Percentiles rank a stretch among this genome's conserved stretches.
Evolutionary conservation across 2,888 invertebrate genomes (phyloP).

Genomic region (Epinotia demarniana): DNA sequence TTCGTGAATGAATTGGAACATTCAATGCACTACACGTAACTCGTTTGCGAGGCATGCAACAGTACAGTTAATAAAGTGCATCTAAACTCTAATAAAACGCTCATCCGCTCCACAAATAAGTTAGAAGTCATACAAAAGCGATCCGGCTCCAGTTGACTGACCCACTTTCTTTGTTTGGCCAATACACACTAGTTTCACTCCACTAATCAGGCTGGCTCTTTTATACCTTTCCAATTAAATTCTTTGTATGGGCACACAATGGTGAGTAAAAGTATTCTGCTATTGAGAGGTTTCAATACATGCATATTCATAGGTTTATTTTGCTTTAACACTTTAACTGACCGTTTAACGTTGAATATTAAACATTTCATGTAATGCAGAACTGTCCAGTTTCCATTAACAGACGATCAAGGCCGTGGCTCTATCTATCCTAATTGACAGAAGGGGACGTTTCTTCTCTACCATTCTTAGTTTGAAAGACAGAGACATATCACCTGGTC

Average conservation of each 20-base stretch:
- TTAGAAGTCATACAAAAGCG: constrained; percentile 42
- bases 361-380: background rate
- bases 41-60: constrained; percentile 21
- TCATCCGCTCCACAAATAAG: constrained; percentile 39
- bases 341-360: background rate
- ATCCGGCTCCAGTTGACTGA: constrained; percentile 41
- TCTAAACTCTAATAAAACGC: constrained; percentile 36
- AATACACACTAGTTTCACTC: constrained; percentile 43
- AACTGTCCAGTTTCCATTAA: background rate
- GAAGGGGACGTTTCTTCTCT: background rate
- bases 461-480: too few species aligned
- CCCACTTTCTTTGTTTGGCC: constrained; percentile 43
- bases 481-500: too few species aligned
- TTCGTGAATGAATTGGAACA: background rate
- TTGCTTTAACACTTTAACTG: background rate
- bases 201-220: constrained; percentile 43
- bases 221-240: constrained; percentile 41
- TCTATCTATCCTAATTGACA: background rate
- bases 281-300: constrained; percentile 9
- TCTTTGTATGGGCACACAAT: constrained; percentile 28
- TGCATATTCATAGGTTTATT: background rate
- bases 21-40: constrained; percentile 9
- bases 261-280: constrained; percentile 21
- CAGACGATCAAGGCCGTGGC: background rate
- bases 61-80: constrained; percentile 35